phyloP scores from a whole-genome alignment of 2,888 invertebrate species.

The Cheilosia vulpina region DNA sequence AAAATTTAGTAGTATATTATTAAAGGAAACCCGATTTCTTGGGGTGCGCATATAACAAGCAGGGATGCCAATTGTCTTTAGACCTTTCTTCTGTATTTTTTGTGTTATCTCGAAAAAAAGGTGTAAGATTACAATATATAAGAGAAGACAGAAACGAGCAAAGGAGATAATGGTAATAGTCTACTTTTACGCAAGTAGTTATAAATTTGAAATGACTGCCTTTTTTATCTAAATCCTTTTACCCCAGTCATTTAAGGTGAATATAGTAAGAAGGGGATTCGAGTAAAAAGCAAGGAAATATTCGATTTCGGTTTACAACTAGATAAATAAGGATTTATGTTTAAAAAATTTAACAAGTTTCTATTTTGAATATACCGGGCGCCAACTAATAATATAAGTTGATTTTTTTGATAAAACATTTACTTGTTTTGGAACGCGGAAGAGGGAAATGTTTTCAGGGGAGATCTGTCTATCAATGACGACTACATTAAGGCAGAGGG shows the following conservation, averaged over 20 bases:
- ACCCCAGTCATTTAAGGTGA: not conserved
- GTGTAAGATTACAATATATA: slow-evolving; percentile 12
- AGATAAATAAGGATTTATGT: no score
- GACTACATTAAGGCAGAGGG: no score
- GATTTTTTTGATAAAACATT: no score
- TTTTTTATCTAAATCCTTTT: slow-evolving; percentile 50
- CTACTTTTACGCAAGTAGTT: slow-evolving; percentile 41
- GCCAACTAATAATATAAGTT: no score
- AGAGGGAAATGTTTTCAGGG: no score
- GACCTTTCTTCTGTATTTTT: slow-evolving; percentile 21
- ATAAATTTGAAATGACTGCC: slow-evolving; percentile 62
- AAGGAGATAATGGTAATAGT: slow-evolving; percentile 56
- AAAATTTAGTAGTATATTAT: slow-evolving; percentile 47
- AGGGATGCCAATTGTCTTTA: slow-evolving; percentile 40
- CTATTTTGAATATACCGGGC: no score
- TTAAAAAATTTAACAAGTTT: no score
- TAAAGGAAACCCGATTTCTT: slow-evolving; percentile 48
- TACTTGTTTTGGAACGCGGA: no score
- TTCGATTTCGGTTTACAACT: no score
- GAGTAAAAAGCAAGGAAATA: not conserved
- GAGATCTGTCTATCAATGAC: no score
- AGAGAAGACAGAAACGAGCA: not conserved
- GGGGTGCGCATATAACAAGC: slow-evolving; percentile 12
- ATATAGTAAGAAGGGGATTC: not conserved
- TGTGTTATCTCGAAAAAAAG: slow-evolving; percentile 42